Base-by-base conservation (phyloP, 2,797 vertebrate genomes). In the Paratrypauchen microcephalus region DNA sequence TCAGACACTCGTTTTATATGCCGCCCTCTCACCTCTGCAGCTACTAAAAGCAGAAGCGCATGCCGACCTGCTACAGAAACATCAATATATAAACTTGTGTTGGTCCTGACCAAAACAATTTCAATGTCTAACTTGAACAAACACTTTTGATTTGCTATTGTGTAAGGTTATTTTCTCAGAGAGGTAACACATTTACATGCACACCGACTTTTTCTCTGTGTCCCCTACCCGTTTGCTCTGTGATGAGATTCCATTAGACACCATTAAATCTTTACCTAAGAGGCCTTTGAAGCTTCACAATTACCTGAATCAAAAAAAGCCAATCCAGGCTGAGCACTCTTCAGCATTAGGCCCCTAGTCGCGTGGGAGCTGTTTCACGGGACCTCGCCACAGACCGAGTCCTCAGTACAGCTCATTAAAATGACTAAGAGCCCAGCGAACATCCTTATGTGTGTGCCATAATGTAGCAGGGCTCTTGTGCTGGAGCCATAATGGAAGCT, bases 161-260 rank as follows among this genome's bases (percentile, higher is more conserved):
- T 56, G 13, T 24, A 23, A 56, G 21, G 23, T 24, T 26, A 50
- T 50, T 50, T 18, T 50, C 48, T 41, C 39, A 2, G 39, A 39
- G 36, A 15, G 12, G 41, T 45, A 41, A 13, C 39, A 16, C 18
- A 52, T 19, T 19, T n/a, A 57, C 24, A 57, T 57, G 4, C 24
- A 15, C 24, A 28, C 2, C 28, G 55, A 28, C 23, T 6, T 79
- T 77, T 77, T 66, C 79, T 76, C 76, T 81, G 57, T 30, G 65
- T 83, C 73, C 71, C 68, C 72, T 71, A 71, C 57, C 72, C 83
- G 83, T 74, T 87, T 82, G 77, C 82, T 80, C 86, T 78, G 78
- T 82, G 88, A 91, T 87, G 87, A 91, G 91, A 89, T 90, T 88
- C 91, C 91, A 92, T 94, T 93, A 91, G 89, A 86, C 73, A 56